Evolutionary conservation across 2,888 invertebrate genomes (phyloP), one percentile per base, ranked within the genome.

Genomic region (Mythimna pallens): DNA sequence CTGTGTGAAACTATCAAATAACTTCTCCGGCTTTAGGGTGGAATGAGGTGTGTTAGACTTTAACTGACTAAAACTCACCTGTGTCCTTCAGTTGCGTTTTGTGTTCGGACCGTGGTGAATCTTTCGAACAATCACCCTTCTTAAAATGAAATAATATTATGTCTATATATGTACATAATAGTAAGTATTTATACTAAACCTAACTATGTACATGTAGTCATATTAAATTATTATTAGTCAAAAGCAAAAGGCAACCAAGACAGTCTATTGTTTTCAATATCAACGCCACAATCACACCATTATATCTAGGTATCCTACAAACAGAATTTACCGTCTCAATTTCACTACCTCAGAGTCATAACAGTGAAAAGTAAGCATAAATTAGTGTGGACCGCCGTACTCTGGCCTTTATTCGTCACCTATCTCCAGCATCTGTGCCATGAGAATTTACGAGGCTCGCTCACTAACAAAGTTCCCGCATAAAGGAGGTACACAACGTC

Each of bases 391-490:
- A 71, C 65, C 73, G 65, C 72, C 73, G 78, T 71, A 80, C 82
- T 67, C 78, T 80, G 76, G 76, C 78, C 80, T 83, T 86, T 89
- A 88, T 90, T 87, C 87, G 88, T 90, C 91, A 91, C 89, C 89
- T 89, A 91, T 91, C 90, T 86, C 62, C 70, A 83, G 73, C 91
- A 91, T 89, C 90, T 91, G 91, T 86, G 88, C 77, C 80, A 70
- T 74, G 72, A 59, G 84, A 89, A 91, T 89, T 90, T 91, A 91
- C 88, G 87, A 83, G 83, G 81, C 78, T 85, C 86, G 85, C 84
- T 87, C 87, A 86, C 88, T 87, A 86, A 85, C 86, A 88, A 89
- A 90, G 85, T 89, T 86, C 82, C 71, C 80, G 77, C 75, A 80
- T 84, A 81, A 86, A 88, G 81, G 81, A 83, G 77, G 79, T 80